A percentile compares a stretch with the other conserved stretches of the same genome.
These are phyloP conservation scores for Drosophila prosaltans DNA, from an alignment of 1,140 invertebrate genomes.

Conservation along the genomic window DNA sequence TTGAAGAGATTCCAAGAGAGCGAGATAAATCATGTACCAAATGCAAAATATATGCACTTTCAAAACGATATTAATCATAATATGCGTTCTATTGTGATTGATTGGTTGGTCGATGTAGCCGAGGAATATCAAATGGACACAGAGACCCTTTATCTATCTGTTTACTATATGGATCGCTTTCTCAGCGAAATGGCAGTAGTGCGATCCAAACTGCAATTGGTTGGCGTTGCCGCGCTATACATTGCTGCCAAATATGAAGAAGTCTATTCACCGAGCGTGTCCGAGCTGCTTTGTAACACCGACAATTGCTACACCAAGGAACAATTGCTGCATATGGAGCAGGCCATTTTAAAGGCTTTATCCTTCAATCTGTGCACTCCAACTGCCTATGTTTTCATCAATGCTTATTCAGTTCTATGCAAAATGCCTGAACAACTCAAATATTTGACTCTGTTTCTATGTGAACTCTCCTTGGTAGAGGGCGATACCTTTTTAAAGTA, in stretches of 20 bases:
- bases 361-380: constrained; percentile 1
- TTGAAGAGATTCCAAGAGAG: not conserved
- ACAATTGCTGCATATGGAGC: not conserved
- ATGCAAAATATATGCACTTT: not conserved
- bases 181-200: not conserved
- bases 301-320: not conserved
- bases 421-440: not conserved
- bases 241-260: constrained; percentile 9
- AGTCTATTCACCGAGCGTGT: not conserved
- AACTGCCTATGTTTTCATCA: constrained; percentile 1
- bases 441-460: not conserved
- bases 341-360: not conserved
- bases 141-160: constrained; percentile 8
- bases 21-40: not conserved
- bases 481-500: not conserved
- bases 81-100: constrained; percentile 2
- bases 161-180: constrained; percentile 7
- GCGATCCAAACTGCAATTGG: not conserved
- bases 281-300: not conserved
- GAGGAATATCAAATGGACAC: not conserved
- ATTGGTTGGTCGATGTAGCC: constrained; percentile 4
- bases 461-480: not conserved
- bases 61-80: not conserved
- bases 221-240: not conserved
- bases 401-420: not conserved